Evolutionary conservation across 2,797 vertebrate species (phyloP), one percentile per base, ranked within the genome.

Genomic region (Hydrophis major): DNA sequence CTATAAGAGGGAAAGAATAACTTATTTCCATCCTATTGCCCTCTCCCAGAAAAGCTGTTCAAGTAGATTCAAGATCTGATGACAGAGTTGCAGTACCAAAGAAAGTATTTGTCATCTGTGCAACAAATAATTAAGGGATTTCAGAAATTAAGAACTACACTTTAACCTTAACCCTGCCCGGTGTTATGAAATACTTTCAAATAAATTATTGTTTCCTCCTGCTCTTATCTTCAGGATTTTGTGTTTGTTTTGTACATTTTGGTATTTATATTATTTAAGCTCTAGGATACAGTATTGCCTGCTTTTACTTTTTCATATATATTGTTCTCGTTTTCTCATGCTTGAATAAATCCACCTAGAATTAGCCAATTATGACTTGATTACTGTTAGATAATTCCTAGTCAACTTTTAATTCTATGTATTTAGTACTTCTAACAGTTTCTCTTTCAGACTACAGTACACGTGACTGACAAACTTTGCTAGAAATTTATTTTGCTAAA

Each of bases 41-140:
- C n/a, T 56, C 55, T 88, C 27, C 86, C 55, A 47, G 4, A 78
- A 78, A 78, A 78, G 74, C 74, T 78, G 32, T 11, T 22, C 74
- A 78, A 22, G 37, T 25, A 47, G 3, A 78, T 42, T 47, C 37
- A 47, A 78, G 37, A 42, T 42, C 28, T 95, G 91, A 89, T 96
- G 92, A 88, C 93, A 92, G 2, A 20, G 88, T 94, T 92, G 56
- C 50, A 6, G 0, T 90, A 47, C 69, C 0, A 0, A 93, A 87
- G 66, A 95, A n/a, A 28, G 74, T 61, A 91, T 47, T 27, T 6
- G 12, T 11, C 27, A 66, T 6, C 56, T 6, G 16, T 18, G 42
- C 88, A 61, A 42, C 25, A 63, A 20, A 55, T 86, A 27, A 6
- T 55, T 27, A 61, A 27, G 56, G 16, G 11, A 55, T 83, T 89